Conservation (phyloP, 2,797 vertebrate species). For the Epinephelus coioides region DNA sequence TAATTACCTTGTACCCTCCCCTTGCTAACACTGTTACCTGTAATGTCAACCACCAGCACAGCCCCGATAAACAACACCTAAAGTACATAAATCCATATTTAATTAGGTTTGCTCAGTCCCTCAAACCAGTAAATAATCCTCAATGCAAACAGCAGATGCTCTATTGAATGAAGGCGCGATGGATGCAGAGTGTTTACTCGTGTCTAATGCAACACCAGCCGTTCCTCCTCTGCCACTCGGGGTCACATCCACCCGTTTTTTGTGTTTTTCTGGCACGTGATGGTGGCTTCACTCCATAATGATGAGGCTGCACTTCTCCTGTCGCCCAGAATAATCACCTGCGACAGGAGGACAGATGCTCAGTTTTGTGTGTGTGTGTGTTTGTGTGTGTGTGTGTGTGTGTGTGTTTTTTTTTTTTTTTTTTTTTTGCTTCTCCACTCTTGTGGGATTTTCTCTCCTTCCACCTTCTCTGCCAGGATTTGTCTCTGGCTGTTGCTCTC, state of each 20-base stretch:
- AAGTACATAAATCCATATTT: conserved; percentile 51
- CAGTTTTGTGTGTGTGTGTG: background rate
- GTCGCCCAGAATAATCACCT: conserved; percentile 53
- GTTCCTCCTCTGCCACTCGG: background rate
- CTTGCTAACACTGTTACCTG: conserved; percentile 3
- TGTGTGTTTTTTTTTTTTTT: no score
- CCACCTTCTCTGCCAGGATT: conserved; percentile 53
- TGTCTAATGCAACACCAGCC: conserved; percentile 25
- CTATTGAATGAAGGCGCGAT: background rate
- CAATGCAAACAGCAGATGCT: conserved; percentile 60
- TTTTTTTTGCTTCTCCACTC: background rate
- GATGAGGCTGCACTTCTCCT: conserved; percentile 50
- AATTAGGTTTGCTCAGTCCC: conserved; percentile 16
- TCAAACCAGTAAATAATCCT: conserved; percentile 42
- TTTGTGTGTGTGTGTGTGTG: background rate
- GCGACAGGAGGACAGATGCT: conserved; percentile 61
- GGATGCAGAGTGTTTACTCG: conserved; percentile 43
- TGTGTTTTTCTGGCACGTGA: conserved; percentile 13
- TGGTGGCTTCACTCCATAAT: background rate
- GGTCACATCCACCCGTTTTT: conserved; percentile 3
- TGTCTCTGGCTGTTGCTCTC: conserved; percentile 28
- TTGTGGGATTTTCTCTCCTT: conserved; percentile 20
- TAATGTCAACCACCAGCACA: background rate
- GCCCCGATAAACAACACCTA: conserved; percentile 15
- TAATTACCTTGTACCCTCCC: background rate